Conservation (phyloP, 2,113 vertebrate species). For the Tragelaphus strepsiceros region DNA sequence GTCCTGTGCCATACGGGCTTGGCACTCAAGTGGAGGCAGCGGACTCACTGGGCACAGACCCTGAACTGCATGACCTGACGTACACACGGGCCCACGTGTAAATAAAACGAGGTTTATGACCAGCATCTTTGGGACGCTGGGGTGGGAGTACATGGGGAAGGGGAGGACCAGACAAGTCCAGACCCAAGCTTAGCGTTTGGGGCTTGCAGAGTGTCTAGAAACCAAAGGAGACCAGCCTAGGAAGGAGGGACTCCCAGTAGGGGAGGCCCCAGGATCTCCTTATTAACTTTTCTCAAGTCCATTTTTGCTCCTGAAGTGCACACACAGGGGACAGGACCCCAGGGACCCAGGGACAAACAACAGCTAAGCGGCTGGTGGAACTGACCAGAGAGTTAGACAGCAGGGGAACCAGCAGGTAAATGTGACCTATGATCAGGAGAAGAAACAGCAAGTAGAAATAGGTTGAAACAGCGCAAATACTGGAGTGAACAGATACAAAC, state of each 20-base stretch:
- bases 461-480: rapidly evolving
- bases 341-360: not conserved
- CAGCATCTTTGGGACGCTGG: not conserved
- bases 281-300: not conserved
- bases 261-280: not conserved
- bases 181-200: not conserved
- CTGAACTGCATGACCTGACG: rapidly evolving
- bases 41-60: not conserved
- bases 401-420: not conserved
- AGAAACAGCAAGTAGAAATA: not conserved
- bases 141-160: rapidly evolving
- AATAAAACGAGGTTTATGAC: not conserved
- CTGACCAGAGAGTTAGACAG: not conserved
- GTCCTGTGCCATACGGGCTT: rapidly evolving
- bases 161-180: not conserved
- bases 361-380: no score
- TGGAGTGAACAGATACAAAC: no score
- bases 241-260: not conserved
- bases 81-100: rapidly evolving
- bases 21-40: rapidly evolving
- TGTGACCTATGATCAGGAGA: not conserved
- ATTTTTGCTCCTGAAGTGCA: no score
- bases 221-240: not conserved
- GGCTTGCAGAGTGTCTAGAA: not conserved
- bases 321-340: not conserved